A percentile compares a stretch with the other conserved stretches of the same genome.
Evolutionary conservation across 1,140 invertebrate genomes (phyloP).

Genomic region (Zophobas atratus): DNA sequence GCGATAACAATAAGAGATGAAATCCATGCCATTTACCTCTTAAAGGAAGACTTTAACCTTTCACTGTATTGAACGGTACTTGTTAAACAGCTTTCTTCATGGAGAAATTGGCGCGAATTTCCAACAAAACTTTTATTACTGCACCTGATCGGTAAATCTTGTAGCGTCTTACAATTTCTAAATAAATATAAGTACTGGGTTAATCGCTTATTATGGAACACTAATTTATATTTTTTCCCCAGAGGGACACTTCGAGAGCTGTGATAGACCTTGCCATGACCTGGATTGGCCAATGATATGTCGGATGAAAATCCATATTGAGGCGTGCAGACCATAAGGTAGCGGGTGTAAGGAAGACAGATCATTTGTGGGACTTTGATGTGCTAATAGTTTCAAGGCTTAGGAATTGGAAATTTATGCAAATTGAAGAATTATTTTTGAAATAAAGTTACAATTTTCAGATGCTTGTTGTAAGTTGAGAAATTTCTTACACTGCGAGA

Average conservation of each 20-base stretch:
- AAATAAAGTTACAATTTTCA: no score
- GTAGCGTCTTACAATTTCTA: no score
- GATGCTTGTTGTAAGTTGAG: no score
- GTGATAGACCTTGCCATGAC: conserved; percentile 82
- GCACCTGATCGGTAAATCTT: no score
- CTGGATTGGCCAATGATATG: conserved; percentile 87
- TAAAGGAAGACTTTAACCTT: conserved; percentile 5
- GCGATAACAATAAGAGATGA: conserved; percentile 6
- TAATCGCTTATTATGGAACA: neutral
- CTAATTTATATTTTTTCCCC: conserved; percentile 68
- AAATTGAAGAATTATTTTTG: no score
- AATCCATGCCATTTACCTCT: conserved; percentile 17
- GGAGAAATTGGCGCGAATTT: conserved; percentile 3
- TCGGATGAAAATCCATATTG: conserved; percentile 79
- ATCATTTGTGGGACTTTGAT: no score
- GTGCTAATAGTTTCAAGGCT: no score
- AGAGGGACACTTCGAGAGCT: conserved; percentile 81
- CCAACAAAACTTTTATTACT: neutral
- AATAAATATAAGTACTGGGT: no score
- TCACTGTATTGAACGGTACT: conserved; percentile 19
- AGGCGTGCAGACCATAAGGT: conserved; percentile 66
- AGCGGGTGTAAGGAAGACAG: neutral
- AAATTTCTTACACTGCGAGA: no score
- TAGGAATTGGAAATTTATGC: no score
- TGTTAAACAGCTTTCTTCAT: conserved; percentile 33